Evolutionary conservation across 2,888 invertebrate species (phyloP).

Genomic region (Anoncus sp.): DNA sequence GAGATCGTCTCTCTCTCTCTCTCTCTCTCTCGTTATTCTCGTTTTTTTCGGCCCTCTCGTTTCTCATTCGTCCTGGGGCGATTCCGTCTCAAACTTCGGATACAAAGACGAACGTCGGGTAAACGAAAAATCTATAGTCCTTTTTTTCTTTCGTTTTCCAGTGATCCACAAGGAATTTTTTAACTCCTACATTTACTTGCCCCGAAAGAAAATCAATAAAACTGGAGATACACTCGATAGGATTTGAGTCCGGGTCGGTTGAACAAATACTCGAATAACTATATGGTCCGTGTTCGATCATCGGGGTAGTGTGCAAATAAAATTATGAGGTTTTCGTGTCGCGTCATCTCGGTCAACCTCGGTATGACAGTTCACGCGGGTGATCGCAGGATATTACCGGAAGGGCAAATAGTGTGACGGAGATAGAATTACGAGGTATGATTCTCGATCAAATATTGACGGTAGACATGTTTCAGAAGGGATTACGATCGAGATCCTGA

Average conservation of each 20-base stretch:
- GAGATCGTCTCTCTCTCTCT: constrained; percentile 47
- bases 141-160: constrained; percentile 11
- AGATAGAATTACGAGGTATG: constrained; percentile 1
- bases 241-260: constrained; percentile 8
- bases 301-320: constrained; percentile 36
- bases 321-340: constrained; percentile 25
- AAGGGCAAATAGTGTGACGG: not conserved
- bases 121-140: constrained; percentile 8
- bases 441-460: constrained; percentile 42
- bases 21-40: constrained; percentile 49
- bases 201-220: constrained; percentile 22
- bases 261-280: constrained; percentile 33
- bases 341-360: constrained; percentile 10
- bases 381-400: constrained; percentile 28
- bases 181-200: constrained; percentile 8
- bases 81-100: constrained; percentile 14
- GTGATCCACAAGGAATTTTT: constrained; percentile 50
- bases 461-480: constrained; percentile 37
- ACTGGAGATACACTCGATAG: constrained; percentile 11
- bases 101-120: not conserved
- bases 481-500: constrained; percentile 34
- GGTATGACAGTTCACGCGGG: constrained; percentile 21
- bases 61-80: constrained; percentile 18
- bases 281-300: not conserved
- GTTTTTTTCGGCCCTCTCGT: constrained; percentile 23